Evolutionary conservation across 2,888 invertebrate genomes (phyloP).

Genomic region (Conus canariensis): DNA sequence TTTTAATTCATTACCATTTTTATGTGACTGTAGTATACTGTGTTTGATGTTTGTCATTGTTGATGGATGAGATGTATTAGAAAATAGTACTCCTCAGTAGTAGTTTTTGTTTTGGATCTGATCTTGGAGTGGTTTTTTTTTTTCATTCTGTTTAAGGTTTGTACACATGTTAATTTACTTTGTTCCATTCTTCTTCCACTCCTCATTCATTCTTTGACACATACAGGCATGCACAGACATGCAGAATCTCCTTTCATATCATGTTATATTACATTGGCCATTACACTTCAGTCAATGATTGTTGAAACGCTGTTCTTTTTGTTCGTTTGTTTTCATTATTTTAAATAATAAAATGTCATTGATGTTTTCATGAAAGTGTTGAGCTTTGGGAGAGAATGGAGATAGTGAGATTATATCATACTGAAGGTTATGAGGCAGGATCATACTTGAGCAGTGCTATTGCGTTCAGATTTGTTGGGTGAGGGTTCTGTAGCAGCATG

Average conservation of each 20-base stretch:
- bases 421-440: too few species aligned
- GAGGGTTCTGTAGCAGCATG: too few species aligned
- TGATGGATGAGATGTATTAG: background rate
- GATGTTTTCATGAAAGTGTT: background rate
- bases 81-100: background rate
- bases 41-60: slow-evolving; percentile 9
- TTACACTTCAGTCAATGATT: background rate
- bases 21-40: background rate
- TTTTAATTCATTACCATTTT: background rate
- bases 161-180: background rate
- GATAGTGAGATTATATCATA: too few species aligned
- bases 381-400: background rate
- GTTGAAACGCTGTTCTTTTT: background rate
- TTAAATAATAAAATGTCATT: slow-evolving; percentile 14
- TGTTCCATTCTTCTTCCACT: background rate
- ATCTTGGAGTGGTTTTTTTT: slow-evolving; percentile 5
- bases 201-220: background rate
- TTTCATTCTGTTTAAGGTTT: background rate
- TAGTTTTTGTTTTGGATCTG: slow-evolving; percentile 26
- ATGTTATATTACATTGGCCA: background rate
- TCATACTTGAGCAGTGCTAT: too few species aligned
- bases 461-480: too few species aligned
- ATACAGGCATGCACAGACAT: background rate
- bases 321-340: background rate
- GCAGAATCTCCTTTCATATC: background rate